Conservation (phyloP, 2,888 invertebrate species). For the Hypomecis punctinalis region DNA sequence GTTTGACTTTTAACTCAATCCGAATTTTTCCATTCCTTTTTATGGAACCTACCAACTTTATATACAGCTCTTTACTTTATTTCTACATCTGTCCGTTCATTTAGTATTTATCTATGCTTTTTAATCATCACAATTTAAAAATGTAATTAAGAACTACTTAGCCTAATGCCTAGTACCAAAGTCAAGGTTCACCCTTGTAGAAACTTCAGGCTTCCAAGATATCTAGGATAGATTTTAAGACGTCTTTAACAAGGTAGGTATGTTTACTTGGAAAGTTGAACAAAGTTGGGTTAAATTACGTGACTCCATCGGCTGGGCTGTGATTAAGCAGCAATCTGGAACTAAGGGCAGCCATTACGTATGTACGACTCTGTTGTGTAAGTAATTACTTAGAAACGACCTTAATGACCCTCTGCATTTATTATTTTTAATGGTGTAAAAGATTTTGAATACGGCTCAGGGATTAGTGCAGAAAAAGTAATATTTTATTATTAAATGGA, state of each 20-base stretch:
- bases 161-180: not conserved
- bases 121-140: too few relatives aligned
- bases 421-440: not conserved
- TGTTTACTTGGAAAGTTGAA: conserved; percentile 42
- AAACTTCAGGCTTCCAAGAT: conserved; percentile 8
- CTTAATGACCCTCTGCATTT: conserved; percentile 10
- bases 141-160: too few relatives aligned
- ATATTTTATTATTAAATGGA: too few relatives aligned
- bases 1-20: too few relatives aligned
- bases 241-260: conserved; percentile 43
- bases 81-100: too few relatives aligned
- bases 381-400: conserved; percentile 25
- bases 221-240: conserved; percentile 31
- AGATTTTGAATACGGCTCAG: not conserved
- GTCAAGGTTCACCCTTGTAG: not conserved
- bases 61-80: too few relatives aligned
- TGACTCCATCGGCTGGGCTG: conserved; percentile 41
- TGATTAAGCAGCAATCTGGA: conserved; percentile 41
- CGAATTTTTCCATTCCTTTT: too few relatives aligned
- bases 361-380: conserved; percentile 25
- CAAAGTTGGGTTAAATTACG: conserved; percentile 45
- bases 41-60: too few relatives aligned
- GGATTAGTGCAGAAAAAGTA: not conserved
- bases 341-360: conserved; percentile 31
- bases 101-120: too few relatives aligned